These are phyloP conservation scores for Trachelus iudaicus DNA, from an alignment of 2,888 invertebrate species.

Conservation along the genomic window DNA sequence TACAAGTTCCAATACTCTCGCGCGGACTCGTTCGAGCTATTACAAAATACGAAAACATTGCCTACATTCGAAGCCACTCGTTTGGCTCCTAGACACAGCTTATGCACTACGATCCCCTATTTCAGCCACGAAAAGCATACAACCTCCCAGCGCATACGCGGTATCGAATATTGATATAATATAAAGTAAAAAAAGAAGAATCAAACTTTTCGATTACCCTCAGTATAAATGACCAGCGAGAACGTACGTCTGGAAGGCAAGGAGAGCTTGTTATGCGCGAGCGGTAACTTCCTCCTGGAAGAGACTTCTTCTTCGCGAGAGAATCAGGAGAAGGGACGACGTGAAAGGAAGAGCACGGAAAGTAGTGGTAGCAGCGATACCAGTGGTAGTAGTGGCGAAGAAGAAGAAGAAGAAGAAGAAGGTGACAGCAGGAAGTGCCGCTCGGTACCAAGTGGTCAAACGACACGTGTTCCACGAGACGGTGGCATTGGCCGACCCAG, in stretches of 20 bases:
- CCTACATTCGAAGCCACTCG: too few relatives aligned
- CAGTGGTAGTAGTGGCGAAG: too few relatives aligned
- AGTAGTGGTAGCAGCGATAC: constrained; percentile 1
- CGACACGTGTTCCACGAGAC: constrained; percentile 48
- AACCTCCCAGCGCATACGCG: too few relatives aligned
- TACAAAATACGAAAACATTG: too few relatives aligned
- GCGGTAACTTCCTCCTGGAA: constrained; percentile 44
- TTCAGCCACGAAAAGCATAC: background rate
- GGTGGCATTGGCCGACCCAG: constrained; percentile 25
- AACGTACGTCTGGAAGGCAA: background rate
- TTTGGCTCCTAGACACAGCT: too few relatives aligned
- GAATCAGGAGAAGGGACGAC: constrained; percentile 4
- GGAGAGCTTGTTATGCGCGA: constrained; percentile 42
- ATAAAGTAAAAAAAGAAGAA: too few relatives aligned
- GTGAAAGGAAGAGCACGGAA: constrained; percentile 4
- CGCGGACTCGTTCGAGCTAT: too few relatives aligned
- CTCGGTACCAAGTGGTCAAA: constrained; percentile 40
- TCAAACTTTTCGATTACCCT: too few relatives aligned
- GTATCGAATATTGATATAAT: background rate
- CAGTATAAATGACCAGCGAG: background rate
- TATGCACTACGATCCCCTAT: rapidly evolving
- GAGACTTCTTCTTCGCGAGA: constrained; percentile 32
- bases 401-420: constrained; percentile 17
- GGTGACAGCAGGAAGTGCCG: constrained; percentile 30
- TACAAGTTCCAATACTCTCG: too few relatives aligned